Base-by-base conservation (phyloP, 30 jellyfish, hydroid and myxozoan species). In the Aurelia sp. region DNA sequence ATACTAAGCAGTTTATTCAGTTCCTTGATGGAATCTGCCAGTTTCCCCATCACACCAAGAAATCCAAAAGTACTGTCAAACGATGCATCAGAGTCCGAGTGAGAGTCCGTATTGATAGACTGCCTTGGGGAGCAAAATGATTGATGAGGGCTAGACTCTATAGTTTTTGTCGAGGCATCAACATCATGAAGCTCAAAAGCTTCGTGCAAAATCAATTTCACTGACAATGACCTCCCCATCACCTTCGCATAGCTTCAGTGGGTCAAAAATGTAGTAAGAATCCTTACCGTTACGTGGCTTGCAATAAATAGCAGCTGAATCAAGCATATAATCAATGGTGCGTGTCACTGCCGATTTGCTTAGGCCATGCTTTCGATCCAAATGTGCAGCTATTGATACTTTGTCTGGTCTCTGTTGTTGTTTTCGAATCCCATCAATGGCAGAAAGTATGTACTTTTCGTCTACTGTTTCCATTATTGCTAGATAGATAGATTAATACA, bases 281-380 rank as follows among this genome's bases (percentile, higher is more conserved):
- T 72, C 67, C 48, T 72, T 72, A 72, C 84, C 84, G 19, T 72
- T 72, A 22, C 84, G 70, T 31, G 84, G 84, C 73, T 72, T 72
- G 67, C 84, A 72, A 47, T 47, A 72, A 12, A 72, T 72, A 37
- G 84, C 84, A 72, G 84, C 67, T 22, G 84, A 30, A 72, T 72
- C 84, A 6, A 52, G 84, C 84, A 72, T 72, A 72, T 16, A 37
- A n/a, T n/a, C n/a, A n/a, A n/a, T n/a, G n/a, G n/a, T n/a, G n/a
- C n/a, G n/a, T n/a, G n/a, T n/a, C n/a, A n/a, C n/a, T n/a, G n/a
- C n/a, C n/a, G n/a, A n/a, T n/a, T n/a, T n/a, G n/a, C n/a, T n/a
- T n/a, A n/a, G n/a, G n/a, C n/a, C n/a, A n/a, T n/a, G n/a, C n/a
- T n/a, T n/a, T n/a, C n/a, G n/a, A n/a, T n/a, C n/a, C n/a, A n/a